Base-by-base conservation (phyloP, 1,140 invertebrate genomes). In the Oncopeltus fasciatus region DNA sequence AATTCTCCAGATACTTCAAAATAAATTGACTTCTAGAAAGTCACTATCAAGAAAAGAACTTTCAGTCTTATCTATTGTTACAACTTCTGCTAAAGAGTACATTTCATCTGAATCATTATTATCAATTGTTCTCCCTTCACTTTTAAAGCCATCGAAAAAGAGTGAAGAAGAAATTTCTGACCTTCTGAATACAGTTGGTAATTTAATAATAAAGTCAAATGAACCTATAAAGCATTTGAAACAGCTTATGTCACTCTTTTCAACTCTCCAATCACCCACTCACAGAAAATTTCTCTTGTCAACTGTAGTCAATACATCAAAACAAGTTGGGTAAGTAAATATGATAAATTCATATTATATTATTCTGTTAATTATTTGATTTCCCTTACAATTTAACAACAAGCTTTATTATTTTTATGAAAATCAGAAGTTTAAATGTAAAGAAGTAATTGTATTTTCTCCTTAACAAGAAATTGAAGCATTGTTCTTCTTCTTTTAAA, bases 51-150 rank as follows among this genome's bases (percentile, higher is more conserved):
- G 44, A 18, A 79, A 80, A 27, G 89, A 94, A 68, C 72, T 94
- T 1, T 78, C 82, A 9, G 89, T 95, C 64, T 74, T 95, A 0
- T 87, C 87, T 0, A 78, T 86, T 62, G 77, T 90, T 9, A 89
- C 87, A 1, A 81, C 86, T 70, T 76, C 89, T 46, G 76, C 77
- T 3, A 80, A 86, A 60, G 81, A 86, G 59, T 69, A 80, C 0
- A 75, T 81, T 44, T 79, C 81, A 31, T 80, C 81, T 44, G 80
- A 85, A 59, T 78, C 77, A 8, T 72, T 93, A 12, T 70, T 92
- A 1, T 75, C 77, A 57, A 71, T 94, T 0, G 70, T 90, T 2
- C 68, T 94, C 46, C 89, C 90, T 1, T 82, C 90, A 59, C 74
- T 91, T 14, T 74, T 80, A 0, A 85, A 81, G 59, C 84, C 84